Base-by-base conservation (phyloP, 2,888 invertebrate genomes). In the Branchipolynoe longqiensis region DNA sequence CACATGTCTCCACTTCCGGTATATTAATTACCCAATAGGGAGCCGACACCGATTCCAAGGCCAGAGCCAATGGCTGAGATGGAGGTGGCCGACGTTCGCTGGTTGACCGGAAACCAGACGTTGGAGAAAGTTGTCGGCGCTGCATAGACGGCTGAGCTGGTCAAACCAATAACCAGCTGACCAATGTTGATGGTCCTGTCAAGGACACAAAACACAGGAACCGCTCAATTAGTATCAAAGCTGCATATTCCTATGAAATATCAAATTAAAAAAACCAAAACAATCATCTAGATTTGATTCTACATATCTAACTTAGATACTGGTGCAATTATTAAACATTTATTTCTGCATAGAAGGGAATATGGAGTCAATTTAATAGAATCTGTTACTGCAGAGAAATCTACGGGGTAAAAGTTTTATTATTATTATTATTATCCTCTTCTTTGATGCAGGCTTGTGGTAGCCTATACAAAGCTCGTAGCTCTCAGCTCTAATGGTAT, bases 51-150 rank as follows among this genome's bases (percentile, higher is more conserved):
- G 6, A 91, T 86, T 0, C 92, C 92, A 48, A 91, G 38, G 25
- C 82, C 85, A 64, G 88, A 89, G n/a, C 90, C 86, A 14, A 84
- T 48, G 22, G 78, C 12, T 18, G 73, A 74, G 22, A 84, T 18
- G 0, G 92, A 90, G 0, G 92, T 92, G 28, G 89, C 87, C n/a
- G 94, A 94, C 14, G 94, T 94, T 83, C 94, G 90, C 90, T 94
- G 92, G 48, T 94, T 90, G 2, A 92, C 90, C 6, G 94, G 94
- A 87, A 95, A 94, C 94, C 94, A 94, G 33, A 92, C 90, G 40
- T 94, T 93, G 3, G 94, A 94, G 1, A 95, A 86, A 1, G 93
- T 88, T 6, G 93, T 90, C 0, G 94, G 93, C 1, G 93, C 92
- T n/a, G 93, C 93, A 88, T 93, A 92, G 38, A 93, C 90, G 18